These are phyloP conservation scores for Idaea aversata DNA, from an alignment of 2,888 invertebrate genomes.

Conservation along the genomic window DNA sequence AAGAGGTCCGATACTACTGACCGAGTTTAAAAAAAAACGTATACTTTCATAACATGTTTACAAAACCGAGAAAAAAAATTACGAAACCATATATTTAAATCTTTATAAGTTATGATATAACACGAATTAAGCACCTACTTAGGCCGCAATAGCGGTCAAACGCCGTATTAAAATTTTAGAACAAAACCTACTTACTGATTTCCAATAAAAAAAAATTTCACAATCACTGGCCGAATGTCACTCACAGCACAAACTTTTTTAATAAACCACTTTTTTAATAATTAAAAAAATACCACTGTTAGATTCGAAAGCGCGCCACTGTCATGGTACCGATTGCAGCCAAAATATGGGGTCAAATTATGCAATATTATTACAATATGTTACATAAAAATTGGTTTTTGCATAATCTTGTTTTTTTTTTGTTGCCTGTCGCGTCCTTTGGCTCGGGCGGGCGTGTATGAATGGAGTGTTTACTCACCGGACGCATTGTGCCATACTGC, in stretches of 20 bases:
- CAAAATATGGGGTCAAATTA: constrained; percentile 72
- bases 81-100: constrained; percentile 44
- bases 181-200: background rate
- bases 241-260: constrained; percentile 28
- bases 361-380: constrained; percentile 59
- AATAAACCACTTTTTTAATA: constrained; percentile 16
- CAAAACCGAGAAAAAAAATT: constrained; percentile 42
- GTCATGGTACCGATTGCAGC: constrained; percentile 15
- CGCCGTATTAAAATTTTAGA: background rate
- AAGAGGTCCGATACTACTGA: constrained; percentile 6
- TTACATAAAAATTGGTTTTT: constrained; percentile 71
- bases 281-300: constrained; percentile 30
- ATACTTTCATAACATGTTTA: constrained; percentile 30
- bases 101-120: constrained; percentile 30
- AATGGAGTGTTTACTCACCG: background rate
- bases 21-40: constrained; percentile 8
- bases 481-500: background rate
- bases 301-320: constrained; percentile 25
- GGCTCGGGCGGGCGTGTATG: constrained; percentile 15
- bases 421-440: constrained; percentile 53
- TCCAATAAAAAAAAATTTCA: background rate
- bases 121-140: constrained; percentile 14
- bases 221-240: constrained; percentile 18
- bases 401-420: constrained; percentile 56
- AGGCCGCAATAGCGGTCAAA: background rate